Percentiles rank a stretch among this genome's conserved stretches.
phyloP scores from a whole-genome alignment of 2,797 vertebrate genomes.

The Mus minutoides region DNA sequence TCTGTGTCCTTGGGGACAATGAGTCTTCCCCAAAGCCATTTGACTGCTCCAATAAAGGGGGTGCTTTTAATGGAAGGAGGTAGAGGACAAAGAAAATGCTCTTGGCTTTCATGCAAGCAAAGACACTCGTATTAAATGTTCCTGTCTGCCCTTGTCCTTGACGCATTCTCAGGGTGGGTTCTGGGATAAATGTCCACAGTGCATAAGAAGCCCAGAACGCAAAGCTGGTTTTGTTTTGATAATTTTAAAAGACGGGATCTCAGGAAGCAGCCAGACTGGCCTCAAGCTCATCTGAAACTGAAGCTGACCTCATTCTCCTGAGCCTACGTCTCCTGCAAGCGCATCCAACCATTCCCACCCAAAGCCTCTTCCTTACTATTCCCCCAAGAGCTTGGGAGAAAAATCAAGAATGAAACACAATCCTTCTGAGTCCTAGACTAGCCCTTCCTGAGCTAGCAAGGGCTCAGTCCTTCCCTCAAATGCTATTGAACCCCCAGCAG shows the following conservation, averaged over 20 bases:
- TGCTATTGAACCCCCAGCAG: background rate
- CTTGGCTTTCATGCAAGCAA: conserved; percentile 9
- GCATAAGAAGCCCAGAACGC: background rate
- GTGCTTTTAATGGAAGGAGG: background rate
- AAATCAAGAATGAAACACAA: background rate
- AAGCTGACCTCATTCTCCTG: background rate
- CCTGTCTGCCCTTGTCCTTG: conserved; percentile 19
- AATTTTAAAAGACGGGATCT: background rate
- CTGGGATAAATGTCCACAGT: background rate
- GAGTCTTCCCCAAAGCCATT: background rate
- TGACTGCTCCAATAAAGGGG: background rate
- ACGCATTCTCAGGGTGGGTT: background rate
- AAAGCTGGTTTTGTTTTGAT: background rate
- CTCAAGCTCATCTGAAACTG: background rate
- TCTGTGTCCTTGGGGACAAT: conserved; percentile 5
- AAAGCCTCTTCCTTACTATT: background rate
- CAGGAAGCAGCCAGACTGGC: background rate
- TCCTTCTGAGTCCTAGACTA: background rate
- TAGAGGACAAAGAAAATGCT: background rate
- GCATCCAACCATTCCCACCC: background rate
- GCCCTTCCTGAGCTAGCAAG: background rate
- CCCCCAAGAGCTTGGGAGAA: background rate
- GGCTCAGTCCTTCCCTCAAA: background rate
- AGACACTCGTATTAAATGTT: conserved; percentile 13
- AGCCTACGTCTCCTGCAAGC: background rate